Conservation (phyloP, 1,140 invertebrate genomes). For the Caerostris extrusa region DNA sequence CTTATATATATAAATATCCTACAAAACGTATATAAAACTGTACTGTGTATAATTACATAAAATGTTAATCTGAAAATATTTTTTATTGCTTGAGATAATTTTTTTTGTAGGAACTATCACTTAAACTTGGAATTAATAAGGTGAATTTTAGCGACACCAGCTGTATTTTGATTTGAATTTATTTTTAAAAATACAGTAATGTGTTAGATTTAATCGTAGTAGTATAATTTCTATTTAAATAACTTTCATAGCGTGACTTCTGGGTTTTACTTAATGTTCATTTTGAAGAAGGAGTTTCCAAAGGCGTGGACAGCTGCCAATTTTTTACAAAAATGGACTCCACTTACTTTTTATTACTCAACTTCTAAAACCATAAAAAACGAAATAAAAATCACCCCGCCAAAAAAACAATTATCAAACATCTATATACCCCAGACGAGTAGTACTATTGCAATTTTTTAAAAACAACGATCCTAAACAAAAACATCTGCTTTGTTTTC, state of each 20-base stretch:
- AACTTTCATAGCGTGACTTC: neutral
- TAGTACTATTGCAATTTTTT: neutral
- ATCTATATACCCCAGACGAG: neutral
- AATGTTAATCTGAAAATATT: too few species aligned
- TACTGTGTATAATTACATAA: too few species aligned
- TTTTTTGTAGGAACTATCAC: too few species aligned
- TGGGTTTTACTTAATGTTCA: neutral
- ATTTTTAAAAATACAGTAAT: too few species aligned
- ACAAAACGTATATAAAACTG: too few species aligned
- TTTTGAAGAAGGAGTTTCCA: constrained; percentile 3
- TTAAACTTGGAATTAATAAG: too few species aligned
- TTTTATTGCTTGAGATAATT: too few species aligned
- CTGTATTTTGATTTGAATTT: too few species aligned
- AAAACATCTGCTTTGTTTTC: neutral
- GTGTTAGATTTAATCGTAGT: neutral
- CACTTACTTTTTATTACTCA: neutral
- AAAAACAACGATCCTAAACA: neutral
- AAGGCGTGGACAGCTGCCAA: neutral
- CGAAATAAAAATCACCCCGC: too few species aligned
- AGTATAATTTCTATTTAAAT: neutral
- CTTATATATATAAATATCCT: too few species aligned
- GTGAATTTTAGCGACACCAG: too few species aligned
- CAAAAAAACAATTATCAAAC: neutral
- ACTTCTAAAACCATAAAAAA: neutral
- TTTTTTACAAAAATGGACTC: neutral